Percentiles rank a stretch among this genome's conserved stretches.
These are phyloP conservation scores for Thamnophis sirtalis DNA, from an alignment of 2,113 vertebrate species.

Conservation along the genomic window DNA sequence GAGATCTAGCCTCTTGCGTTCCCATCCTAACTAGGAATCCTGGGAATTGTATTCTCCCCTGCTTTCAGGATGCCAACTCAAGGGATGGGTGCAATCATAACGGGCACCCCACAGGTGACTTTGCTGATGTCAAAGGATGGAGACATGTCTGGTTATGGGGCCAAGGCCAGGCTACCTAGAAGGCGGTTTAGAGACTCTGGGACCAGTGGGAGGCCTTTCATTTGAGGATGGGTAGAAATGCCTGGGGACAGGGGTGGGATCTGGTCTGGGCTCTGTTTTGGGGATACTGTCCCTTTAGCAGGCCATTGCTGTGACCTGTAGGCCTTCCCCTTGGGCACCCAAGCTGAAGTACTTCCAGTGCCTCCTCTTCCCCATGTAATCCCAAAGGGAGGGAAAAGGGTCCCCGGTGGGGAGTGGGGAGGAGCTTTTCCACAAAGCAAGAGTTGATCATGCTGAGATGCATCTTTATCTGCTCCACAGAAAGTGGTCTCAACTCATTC, in stretches of 20 bases:
- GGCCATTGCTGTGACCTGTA: background rate
- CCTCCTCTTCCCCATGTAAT: background rate
- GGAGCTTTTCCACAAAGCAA: background rate
- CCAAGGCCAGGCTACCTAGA: too few species aligned
- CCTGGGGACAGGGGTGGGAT: background rate
- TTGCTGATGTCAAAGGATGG: background rate
- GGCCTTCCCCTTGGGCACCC: background rate
- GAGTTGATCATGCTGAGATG: background rate
- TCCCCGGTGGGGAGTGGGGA: fast-evolving
- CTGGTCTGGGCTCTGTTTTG: background rate
- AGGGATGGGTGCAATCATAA: background rate
- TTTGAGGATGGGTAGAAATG: background rate
- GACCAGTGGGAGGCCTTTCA: too few species aligned
- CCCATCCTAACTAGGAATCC: background rate
- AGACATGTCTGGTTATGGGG: background rate
- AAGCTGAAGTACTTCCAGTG: background rate
- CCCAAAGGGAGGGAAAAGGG: background rate
- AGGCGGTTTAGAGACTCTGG: background rate
- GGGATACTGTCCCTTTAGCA: background rate
- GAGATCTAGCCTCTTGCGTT: background rate
- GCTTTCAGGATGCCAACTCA: background rate
- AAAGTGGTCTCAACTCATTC: background rate
- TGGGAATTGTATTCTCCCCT: background rate
- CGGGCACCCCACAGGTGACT: background rate
- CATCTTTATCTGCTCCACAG: background rate